Base-by-base conservation (phyloP, 2,797 vertebrate genomes). In the Manis pentadactyla region DNA sequence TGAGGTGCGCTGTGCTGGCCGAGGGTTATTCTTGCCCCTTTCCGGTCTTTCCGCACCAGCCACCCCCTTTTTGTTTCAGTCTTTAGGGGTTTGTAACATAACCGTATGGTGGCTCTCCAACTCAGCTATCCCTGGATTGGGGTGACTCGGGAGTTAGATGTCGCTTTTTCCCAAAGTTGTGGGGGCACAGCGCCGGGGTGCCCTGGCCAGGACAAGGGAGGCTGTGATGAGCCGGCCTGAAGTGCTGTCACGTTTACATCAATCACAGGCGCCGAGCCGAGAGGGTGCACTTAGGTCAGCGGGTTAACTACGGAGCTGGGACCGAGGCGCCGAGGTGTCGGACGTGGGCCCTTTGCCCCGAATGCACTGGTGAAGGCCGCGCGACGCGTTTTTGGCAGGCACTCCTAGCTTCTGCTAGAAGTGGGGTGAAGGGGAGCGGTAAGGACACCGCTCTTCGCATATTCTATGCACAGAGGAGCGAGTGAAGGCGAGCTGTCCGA, bases 241-340 rank as follows among this genome's bases (percentile, higher is more conserved):
- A 83, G 69, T 93, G 87, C 78, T 87, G 94, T 96, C 97, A 27
- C 25, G 34, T 93, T 95, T 87, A 18, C 95, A 97, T 96, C 93
- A 75, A 88, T 97, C 92, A 93, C 88, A 93, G 81, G 87, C 69
- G 66, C 84, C 10, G 92, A 93, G 82, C 93, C 82, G 53, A 96
- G 71, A 77, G 82, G 94, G 84, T 95, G 18, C 90, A 61, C 78
- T 87, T 78, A 90, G 93, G 96, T 96, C 89, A 49, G 51, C 34
- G 87, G 89, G 89, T 29, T 93, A 68, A 93, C 92, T 78, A 53
- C 13, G 34, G 64, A 55, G 75, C 95, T 64, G 71, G 55, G 66
- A 59, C 66, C 15, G 86, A 57, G 51, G 12, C 61, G 29, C 66
- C 23, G 18, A 75, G 29, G 73, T 74, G 13, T 88, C 57, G 31